phyloP scores from a whole-genome alignment of 30 jellyfish, hydroid and myxozoan species.

The Cassiopea andromeda region DNA sequence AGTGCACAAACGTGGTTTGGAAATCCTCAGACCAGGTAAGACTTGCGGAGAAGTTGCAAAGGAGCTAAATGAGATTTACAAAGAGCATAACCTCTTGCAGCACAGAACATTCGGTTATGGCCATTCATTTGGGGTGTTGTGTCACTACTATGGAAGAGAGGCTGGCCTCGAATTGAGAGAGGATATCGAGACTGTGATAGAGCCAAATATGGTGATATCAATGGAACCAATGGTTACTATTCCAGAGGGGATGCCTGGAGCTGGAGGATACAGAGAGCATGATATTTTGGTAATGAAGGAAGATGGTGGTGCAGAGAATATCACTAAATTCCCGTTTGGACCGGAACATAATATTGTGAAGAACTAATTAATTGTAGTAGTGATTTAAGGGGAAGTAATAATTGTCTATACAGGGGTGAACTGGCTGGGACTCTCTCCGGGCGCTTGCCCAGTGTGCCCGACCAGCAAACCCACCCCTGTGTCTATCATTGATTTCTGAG shows the following conservation, averaged over 20 bases:
- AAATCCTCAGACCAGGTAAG: conserved; percentile 81
- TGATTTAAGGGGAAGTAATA: neutral
- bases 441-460: too few species aligned
- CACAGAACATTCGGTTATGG: conserved; percentile 94
- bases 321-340: conserved; percentile 89
- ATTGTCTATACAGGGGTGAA: too few species aligned
- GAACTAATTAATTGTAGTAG: neutral
- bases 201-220: conserved; percentile 92
- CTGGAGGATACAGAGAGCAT: conserved; percentile 96
- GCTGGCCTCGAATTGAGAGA: conserved; percentile 96
- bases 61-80: conserved; percentile 87
- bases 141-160: conserved; percentile 95
- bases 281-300: conserved; percentile 84
- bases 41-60: conserved; percentile 84
- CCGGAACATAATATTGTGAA: conserved; percentile 89
- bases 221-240: conserved; percentile 96
- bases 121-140: conserved; percentile 85
- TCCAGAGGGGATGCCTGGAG: conserved; percentile 96
- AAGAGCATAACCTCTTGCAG: conserved; percentile 71
- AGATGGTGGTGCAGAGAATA: conserved; percentile 91
- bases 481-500: too few species aligned
- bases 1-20: conserved; percentile 85
- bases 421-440: too few species aligned
- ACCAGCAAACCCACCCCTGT: too few species aligned
- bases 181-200: conserved; percentile 87